These are phyloP conservation scores for Diadumene lineata DNA, from an alignment of 92 coral and sea anemone genomes.

Conservation along the genomic window DNA sequence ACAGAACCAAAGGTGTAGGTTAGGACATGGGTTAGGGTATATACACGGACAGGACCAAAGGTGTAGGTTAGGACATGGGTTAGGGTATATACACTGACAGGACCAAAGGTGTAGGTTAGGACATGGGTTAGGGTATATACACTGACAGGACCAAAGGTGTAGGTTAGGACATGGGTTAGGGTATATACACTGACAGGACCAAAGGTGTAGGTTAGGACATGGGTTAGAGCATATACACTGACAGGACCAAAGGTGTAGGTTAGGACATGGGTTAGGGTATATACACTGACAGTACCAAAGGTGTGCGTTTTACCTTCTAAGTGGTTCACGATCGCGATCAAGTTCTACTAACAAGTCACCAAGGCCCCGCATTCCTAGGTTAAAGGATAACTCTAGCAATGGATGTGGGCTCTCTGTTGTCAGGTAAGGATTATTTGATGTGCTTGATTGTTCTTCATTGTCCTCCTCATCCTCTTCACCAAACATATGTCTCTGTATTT, in stretches of 20 bases:
- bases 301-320: conserved; percentile 33
- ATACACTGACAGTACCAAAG: too few relatives aligned
- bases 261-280: neutral
- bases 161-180: neutral
- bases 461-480: neutral
- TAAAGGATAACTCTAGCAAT: conserved; percentile 58
- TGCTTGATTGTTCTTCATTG: neutral
- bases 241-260: neutral
- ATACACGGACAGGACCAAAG: neutral
- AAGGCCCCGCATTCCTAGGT: conserved; percentile 61
- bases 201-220: neutral
- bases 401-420: conserved; percentile 47
- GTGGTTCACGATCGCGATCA: neutral
- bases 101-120: neutral
- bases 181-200: neutral
- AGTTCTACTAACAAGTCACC: conserved; percentile 8
- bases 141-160: neutral
- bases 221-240: neutral
- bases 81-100: neutral
- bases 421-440: conserved; percentile 31
- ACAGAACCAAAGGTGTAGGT: neutral
- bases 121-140: neutral
- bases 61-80: neutral
- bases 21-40: neutral
- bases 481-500: neutral